Conservation (phyloP, 1,140 invertebrate species). For the Calliopsis andreniformis region DNA sequence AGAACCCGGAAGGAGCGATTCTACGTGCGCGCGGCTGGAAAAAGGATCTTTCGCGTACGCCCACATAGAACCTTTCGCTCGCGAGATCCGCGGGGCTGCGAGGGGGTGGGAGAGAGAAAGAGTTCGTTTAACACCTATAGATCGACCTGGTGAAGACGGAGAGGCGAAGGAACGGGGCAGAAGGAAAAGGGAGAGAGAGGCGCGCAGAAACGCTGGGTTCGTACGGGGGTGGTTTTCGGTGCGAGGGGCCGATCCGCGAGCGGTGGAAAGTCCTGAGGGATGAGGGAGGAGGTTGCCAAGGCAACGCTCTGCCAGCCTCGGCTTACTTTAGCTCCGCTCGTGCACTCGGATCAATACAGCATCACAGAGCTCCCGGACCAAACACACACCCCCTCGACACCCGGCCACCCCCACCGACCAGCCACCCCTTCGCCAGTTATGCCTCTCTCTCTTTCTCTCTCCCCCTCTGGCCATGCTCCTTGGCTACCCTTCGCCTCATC, state of each 20-base stretch:
- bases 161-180: not conserved
- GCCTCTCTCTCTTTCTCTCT: not conserved
- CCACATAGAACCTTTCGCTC: not conserved
- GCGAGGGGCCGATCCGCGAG: conserved; percentile 52
- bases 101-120: not conserved
- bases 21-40: conserved; percentile 27
- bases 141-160: conserved; percentile 48
- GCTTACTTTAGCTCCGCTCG: conserved; percentile 79
- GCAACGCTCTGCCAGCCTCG: conserved; percentile 80
- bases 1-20: conserved; percentile 45
- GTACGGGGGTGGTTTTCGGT: conserved; percentile 68
- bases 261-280: conserved; percentile 72
- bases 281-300: conserved; percentile 82
- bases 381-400: conserved; percentile 73
- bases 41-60: conserved; percentile 50
- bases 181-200: conserved; percentile 31
- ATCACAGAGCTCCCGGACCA: conserved; percentile 79
- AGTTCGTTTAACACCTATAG: conserved; percentile 60
- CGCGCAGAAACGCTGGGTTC: conserved; percentile 18
- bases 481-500: conserved; percentile 21
- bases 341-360: conserved; percentile 80
- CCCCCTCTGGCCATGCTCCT: conserved; percentile 30
- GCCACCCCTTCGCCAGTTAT: not conserved
- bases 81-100: not conserved
- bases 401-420: conserved; percentile 15